phyloP scores from a whole-genome alignment of 2,113 vertebrate genomes.

The Dromas ardeola region DNA sequence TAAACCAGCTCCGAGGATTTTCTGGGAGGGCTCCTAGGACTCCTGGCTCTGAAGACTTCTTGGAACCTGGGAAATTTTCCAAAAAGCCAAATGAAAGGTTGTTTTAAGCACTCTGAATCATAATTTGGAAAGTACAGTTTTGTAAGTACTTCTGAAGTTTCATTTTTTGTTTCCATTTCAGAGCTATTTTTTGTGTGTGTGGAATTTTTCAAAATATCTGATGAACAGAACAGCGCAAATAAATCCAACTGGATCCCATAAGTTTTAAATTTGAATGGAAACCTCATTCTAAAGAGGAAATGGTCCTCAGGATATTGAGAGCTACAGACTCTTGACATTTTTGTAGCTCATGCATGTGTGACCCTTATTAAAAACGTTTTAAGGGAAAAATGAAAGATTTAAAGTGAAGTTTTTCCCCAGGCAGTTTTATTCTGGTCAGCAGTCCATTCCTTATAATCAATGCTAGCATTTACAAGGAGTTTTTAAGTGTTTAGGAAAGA shows the following conservation, averaged over 20 bases:
- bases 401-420: conserved; percentile 3
- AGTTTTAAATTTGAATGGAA: neutral
- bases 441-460: conserved; percentile 2
- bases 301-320: neutral
- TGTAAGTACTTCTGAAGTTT: neutral
- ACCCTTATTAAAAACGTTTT: conserved; percentile 34
- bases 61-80: neutral
- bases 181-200: neutral
- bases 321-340: neutral
- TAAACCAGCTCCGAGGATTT: neutral
- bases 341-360: neutral
- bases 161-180: neutral
- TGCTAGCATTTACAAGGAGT: conserved; percentile 13
- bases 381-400: conserved; percentile 19
- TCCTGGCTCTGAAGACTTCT: neutral
- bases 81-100: neutral
- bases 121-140: neutral
- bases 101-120: neutral
- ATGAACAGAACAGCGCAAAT: neutral
- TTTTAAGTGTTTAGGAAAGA: conserved; percentile 20
- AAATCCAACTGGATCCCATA: neutral
- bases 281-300: neutral
- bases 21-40: neutral
- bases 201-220: neutral
- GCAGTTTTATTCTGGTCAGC: conserved; percentile 21